Evolutionary conservation across 2,113 vertebrate genomes (phyloP).

Genomic region (Amblyornis subalaris): DNA sequence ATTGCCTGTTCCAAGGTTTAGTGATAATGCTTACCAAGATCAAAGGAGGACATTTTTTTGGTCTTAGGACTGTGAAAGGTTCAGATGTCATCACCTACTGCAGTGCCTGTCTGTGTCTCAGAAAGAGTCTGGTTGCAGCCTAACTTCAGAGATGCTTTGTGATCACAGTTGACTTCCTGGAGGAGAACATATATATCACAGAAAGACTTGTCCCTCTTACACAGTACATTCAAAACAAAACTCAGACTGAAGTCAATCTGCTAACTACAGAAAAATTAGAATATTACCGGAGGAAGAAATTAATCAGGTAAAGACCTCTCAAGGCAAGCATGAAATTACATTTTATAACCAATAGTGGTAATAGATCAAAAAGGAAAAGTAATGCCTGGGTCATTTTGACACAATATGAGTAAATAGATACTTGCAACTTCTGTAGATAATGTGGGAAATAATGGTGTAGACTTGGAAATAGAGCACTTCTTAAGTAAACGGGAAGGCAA

Average conservation of each 20-base stretch:
- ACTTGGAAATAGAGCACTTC: neutral
- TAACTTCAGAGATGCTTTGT: neutral
- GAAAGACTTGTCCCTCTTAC: neutral
- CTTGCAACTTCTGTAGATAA: neutral
- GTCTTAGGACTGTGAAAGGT: neutral
- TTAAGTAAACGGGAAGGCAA: neutral
- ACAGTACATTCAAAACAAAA: neutral
- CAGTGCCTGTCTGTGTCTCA: neutral
- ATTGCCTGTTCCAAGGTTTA: neutral
- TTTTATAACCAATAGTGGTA: neutral
- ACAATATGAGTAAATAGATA: neutral
- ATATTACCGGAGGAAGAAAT: neutral
- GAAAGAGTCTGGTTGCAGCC: neutral
- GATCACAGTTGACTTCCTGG: neutral
- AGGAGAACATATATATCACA: neutral
- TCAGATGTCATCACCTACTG: neutral
- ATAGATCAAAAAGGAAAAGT: neutral
- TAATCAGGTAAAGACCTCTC: neutral
- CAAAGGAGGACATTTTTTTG: neutral
- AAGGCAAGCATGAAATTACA: neutral
- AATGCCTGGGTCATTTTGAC: neutral
- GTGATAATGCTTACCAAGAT: neutral
- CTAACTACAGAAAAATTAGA: neutral
- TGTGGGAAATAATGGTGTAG: neutral
- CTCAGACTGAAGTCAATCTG: neutral